These are phyloP conservation scores for Cydia amplana DNA, from an alignment of 1,140 invertebrate species.

Conservation along the genomic window DNA sequence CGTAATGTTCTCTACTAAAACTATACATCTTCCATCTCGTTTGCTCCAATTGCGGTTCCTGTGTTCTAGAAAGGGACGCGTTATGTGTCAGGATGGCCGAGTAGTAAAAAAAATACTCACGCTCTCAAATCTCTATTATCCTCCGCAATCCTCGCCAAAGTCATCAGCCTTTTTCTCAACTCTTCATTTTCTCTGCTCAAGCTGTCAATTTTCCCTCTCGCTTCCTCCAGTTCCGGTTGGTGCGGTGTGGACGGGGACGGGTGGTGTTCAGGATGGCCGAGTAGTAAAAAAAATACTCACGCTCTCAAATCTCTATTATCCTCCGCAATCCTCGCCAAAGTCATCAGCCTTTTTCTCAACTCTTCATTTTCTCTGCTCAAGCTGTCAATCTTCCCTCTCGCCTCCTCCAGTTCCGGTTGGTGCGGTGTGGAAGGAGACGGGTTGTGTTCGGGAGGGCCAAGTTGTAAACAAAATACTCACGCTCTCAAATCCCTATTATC, in stretches of 20 bases:
- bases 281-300: conserved; percentile 58
- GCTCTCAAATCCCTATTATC: conserved; percentile 70
- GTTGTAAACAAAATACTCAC: conserved; percentile 51
- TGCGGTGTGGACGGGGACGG: too few relatives aligned
- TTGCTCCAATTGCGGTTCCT: too few relatives aligned
- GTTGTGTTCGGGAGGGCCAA: neutral
- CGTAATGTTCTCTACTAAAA: too few relatives aligned
- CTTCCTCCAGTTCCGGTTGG: too few relatives aligned
- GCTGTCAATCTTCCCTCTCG: conserved; percentile 60
- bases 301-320: conserved; percentile 71
- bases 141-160: too few relatives aligned
- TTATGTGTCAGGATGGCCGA: neutral
- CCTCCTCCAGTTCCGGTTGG: conserved; percentile 51
- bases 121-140: too few relatives aligned
- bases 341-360: conserved; percentile 57
- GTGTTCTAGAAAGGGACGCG: neutral
- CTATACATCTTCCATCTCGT: too few relatives aligned
- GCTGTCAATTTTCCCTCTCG: too few relatives aligned
- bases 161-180: conserved; percentile 55
- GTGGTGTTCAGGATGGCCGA: too few relatives aligned
- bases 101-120: too few relatives aligned
- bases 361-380: conserved; percentile 68
- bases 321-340: conserved; percentile 64
- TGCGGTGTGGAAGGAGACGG: neutral
- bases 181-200: too few relatives aligned